Conservation (phyloP, 1,140 invertebrate species). For the Aphelenchoides avenae region DNA sequence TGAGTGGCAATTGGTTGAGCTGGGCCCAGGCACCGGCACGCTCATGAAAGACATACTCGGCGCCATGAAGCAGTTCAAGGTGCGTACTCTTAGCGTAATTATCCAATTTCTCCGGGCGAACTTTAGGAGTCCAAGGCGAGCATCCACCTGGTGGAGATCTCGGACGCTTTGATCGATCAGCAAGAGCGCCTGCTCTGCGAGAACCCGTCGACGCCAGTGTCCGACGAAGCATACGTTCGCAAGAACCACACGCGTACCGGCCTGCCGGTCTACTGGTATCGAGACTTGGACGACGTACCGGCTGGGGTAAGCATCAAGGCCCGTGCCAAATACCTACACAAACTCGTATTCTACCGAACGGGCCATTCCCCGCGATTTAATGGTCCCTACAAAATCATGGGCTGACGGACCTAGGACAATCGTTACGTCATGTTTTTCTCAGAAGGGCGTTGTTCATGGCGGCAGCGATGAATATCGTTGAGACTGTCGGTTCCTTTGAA, state of each 20-base stretch:
- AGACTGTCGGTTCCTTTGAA: too few relatives aligned
- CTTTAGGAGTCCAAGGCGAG: constrained; percentile 6
- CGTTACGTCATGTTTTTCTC: too few relatives aligned
- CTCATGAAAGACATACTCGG: constrained; percentile 78
- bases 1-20: constrained; percentile 80
- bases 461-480: too few relatives aligned
- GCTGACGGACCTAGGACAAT: too few relatives aligned
- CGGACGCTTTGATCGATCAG: constrained; percentile 67
- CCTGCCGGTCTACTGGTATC: constrained; percentile 78
- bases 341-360: too few relatives aligned
- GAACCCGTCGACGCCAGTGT: constrained; percentile 15
- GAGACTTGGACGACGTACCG: constrained; percentile 75
- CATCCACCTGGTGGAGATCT: constrained; percentile 35
- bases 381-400: too few relatives aligned
- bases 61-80: constrained; percentile 62
- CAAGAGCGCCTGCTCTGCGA: constrained; percentile 74
- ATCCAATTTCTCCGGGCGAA: neutral
- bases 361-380: too few relatives aligned
- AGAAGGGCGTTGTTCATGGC: too few relatives aligned
- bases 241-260: constrained; percentile 63
- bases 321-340: neutral
- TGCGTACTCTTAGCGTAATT: neutral
- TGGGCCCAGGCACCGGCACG: constrained; percentile 88
- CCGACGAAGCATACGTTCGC: constrained; percentile 35
- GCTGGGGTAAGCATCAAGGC: constrained; percentile 10